A percentile compares a stretch with the other conserved stretches of the same genome.
Evolutionary conservation across 1,140 invertebrate genomes (phyloP).

Genomic region (Tigriopus japonicus): DNA sequence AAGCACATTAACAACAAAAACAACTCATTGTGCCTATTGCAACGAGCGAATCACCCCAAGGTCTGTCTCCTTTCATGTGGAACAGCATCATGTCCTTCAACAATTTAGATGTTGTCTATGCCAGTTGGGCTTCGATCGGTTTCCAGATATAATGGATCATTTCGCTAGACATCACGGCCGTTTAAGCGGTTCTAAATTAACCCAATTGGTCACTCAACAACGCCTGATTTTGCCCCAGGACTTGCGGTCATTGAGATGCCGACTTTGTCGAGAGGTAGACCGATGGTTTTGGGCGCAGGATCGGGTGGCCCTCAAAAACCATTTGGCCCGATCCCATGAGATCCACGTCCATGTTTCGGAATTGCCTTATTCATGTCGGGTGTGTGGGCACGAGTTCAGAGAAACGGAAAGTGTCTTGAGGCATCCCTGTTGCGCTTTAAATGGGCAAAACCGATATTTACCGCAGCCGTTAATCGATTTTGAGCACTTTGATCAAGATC

Average conservation of each 20-base stretch:
- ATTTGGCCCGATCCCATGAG: neutral
- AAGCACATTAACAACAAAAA: too few species aligned
- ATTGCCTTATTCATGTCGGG: neutral
- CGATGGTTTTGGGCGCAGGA: neutral
- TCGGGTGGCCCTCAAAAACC: neutral
- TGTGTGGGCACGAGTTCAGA: neutral
- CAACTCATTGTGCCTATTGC: too few species aligned
- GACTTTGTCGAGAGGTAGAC: neutral
- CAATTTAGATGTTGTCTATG: neutral
- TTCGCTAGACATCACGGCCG: neutral
- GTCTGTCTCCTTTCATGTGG: too few species aligned
- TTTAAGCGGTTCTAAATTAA: neutral
- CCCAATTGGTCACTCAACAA: neutral
- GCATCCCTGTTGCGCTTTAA: too few species aligned
- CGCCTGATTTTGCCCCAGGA: neutral
- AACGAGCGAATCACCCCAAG: too few species aligned
- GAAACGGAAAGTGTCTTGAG: too few species aligned
- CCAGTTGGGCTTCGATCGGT: neutral
- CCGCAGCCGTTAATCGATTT: too few species aligned
- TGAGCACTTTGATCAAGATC: too few species aligned
- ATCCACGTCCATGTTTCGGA: neutral
- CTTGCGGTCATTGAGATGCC: neutral
- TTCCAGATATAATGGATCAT: neutral
- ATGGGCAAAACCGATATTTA: too few species aligned
- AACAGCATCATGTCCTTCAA: neutral